Base-by-base conservation (phyloP, 2,113 vertebrate genomes). In the Circaetus gallicus region DNA sequence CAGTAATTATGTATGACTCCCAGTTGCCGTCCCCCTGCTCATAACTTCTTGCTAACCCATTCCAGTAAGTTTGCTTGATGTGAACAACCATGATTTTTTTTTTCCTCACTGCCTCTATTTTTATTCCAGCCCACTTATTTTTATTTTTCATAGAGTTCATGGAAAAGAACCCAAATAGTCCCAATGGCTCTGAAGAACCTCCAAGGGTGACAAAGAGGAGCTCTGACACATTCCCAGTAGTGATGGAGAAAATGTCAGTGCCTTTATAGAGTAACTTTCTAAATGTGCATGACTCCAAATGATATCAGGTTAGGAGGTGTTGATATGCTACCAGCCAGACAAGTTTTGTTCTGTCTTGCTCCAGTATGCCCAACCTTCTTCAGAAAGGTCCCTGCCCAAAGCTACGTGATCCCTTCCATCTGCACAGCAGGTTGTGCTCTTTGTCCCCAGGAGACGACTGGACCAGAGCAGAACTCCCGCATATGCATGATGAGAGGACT, bases 401-500 rank as follows among this genome's bases (percentile, higher is more conserved):
- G 50, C 55, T 62, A 20, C 0, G 0, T 7, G 7, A 9, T 42
- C 17, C 56, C n/a, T 66, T 58, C 45, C 16, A 29, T 10, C 36
- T 56, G 14, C 42, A 43, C 47, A 73, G 65, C 49, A 52, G 24
- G 28, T 8, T 42, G 32, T 22, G 6, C 12, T 67, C 42, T 42
- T 85, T 50, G 58, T 26, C 10, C 25, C 36, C 56, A 45, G 17
- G 43, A 76, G 26, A 65, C 22, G 45, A 16, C 8, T 56, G 55
- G 53, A 61, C 10, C 19, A 45, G 31, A 43, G 34, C 34, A 93
- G 58, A 89, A 42, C 14, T 24, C 29, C 2, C 0, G 10, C 20
- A 45, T 8, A 1, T 0, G 11, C 3, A 1, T 1, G 2, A 45
- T 38, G 21, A 81, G 19, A 86, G 31, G 10, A 62, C 8, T 81